Evolutionary conservation across 2,797 vertebrate species (phyloP).

Genomic region (Chiloscyllium punctatum): DNA sequence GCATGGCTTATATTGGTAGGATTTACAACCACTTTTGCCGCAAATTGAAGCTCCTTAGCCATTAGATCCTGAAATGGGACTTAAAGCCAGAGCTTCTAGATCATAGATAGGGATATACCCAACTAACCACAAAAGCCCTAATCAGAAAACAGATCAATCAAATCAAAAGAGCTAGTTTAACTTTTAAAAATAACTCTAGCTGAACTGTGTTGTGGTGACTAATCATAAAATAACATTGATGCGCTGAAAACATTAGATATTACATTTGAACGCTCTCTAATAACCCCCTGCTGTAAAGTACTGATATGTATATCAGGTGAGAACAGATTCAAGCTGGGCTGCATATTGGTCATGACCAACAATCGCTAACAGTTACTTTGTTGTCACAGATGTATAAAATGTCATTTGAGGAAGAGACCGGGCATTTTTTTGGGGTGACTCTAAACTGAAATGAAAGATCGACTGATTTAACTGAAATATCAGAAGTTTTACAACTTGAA

Average conservation of each 20-base stretch:
- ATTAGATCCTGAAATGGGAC: too few species aligned
- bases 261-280: not conserved
- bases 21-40: too few species aligned
- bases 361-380: not conserved
- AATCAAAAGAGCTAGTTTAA: not conserved
- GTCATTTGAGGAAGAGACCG: not conserved
- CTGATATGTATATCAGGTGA: not conserved
- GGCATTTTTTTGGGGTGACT: too few species aligned
- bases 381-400: not conserved
- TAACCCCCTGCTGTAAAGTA: not conserved
- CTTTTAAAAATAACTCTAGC: not conserved
- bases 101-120: too few species aligned
- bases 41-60: too few species aligned
- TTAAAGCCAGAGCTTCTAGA: too few species aligned
- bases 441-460: too few species aligned
- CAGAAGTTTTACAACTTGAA: too few species aligned
- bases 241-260: not conserved
- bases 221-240: too few species aligned
- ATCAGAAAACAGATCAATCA: not conserved
- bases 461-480: too few species aligned
- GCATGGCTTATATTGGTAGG: too few species aligned
- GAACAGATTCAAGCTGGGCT: not conserved
- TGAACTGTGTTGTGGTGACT: not conserved
- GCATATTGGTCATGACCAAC: not conserved
- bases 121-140: not conserved